Conservation (phyloP, 2,113 vertebrate genomes). For the Lampris megalopsis region DNA sequence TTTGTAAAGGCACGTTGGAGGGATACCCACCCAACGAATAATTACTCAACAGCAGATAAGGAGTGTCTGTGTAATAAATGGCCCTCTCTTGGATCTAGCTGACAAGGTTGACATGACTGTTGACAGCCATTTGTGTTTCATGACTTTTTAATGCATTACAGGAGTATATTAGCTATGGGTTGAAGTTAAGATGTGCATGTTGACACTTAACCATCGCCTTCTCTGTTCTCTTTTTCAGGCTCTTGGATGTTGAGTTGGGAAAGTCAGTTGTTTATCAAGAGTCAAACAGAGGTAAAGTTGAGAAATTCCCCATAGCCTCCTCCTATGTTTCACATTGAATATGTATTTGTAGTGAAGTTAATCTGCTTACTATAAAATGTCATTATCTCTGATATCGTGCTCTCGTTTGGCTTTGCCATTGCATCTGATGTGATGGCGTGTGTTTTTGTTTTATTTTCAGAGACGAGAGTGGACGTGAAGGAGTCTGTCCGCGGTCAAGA, state of each 20-base stretch:
- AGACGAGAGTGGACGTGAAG: constrained; percentile 96
- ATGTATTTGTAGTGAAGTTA: neutral
- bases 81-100: neutral
- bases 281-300: constrained; percentile 89
- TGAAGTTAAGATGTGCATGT: neutral
- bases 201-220: neutral
- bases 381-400: neutral
- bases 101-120: neutral
- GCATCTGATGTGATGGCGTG: neutral
- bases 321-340: neutral
- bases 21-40: neutral
- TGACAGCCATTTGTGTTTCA: neutral
- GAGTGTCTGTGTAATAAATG: neutral
- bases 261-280: constrained; percentile 97
- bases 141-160: neutral
- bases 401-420: neutral
- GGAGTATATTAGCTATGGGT: neutral
- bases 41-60: constrained; percentile 1
- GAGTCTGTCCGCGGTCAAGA: constrained; percentile 97
- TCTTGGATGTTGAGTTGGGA: constrained; percentile 93
- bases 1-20: neutral
- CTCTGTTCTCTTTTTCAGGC: constrained; percentile 74
- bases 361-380: no score
- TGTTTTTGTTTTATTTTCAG: constrained; percentile 69
- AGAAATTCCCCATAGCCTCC: neutral